These are phyloP conservation scores for Heterohyrax brucei DNA, from an alignment of 2,797 vertebrate genomes.

Conservation along the genomic window DNA sequence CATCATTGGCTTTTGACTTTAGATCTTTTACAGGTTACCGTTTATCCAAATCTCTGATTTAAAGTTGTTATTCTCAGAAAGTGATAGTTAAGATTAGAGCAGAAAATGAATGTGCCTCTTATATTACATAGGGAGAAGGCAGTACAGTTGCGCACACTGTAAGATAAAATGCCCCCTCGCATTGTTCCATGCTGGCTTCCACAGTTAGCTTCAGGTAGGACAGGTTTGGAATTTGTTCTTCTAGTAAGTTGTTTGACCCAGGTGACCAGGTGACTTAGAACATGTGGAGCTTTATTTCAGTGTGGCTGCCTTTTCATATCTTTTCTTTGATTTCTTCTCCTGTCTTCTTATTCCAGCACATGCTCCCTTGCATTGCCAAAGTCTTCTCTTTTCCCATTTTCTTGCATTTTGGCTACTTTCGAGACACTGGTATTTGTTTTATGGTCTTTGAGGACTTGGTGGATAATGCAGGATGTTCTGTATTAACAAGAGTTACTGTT, in stretches of 20 bases:
- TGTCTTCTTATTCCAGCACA: not conserved
- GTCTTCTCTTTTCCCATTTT: not conserved
- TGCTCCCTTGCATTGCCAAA: not conserved
- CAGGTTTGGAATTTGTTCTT: not conserved
- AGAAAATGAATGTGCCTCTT: not conserved
- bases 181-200: not conserved
- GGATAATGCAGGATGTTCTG: not conserved
- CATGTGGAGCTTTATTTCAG: not conserved
- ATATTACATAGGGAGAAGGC: not conserved
- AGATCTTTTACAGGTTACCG: not conserved
- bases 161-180: not conserved
- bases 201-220: not conserved
- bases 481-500: not conserved
- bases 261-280: not conserved
- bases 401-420: conserved; percentile 17
- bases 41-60: not conserved
- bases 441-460: not conserved
- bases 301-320: not conserved
- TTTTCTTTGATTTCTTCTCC: not conserved
- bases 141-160: not conserved
- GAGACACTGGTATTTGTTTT: not conserved
- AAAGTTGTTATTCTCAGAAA: not conserved
- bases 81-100: not conserved
- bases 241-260: not conserved
- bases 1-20: conserved; percentile 41